Base-by-base conservation (phyloP, 2,113 vertebrate genomes). In the Cottus gobio region DNA sequence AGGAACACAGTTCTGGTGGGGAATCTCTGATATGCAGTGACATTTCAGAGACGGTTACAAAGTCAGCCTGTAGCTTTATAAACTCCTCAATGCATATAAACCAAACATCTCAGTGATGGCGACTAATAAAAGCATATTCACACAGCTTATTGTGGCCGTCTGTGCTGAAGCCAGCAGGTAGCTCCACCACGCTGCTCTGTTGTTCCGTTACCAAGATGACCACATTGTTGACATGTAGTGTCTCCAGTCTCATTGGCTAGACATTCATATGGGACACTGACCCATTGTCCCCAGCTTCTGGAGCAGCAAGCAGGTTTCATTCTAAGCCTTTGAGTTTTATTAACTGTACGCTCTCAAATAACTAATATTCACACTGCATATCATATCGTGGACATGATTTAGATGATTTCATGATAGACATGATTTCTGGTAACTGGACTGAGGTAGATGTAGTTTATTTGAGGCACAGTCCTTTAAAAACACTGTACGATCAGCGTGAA, bases 201-300 rank as follows among this genome's bases (percentile, higher is more conserved):
- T 60, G 69, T 39, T 61, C 82, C 22, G 24, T 24, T 30, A 71
- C 62, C 12, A 54, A 61, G 65, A 72, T 65, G 69, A 66, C 34
- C 7, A 20, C 77, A 71, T 44, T 61, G 52, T 67, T 72, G 16
- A n/a, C 61, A 34, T 48, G 18, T 46, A 12, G 20, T 20, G 36
- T 82, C 71, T 68, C 34, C 26, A 58, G n/a, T 39, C 36, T 46
- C n/a, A 26, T 18, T 61, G 83, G 39, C 80, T 68, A 36, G 58
- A 52, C 42, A 22, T 67, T 65, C 67, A 64, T 48, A 64, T 71
- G 73, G 57, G 46, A 57, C 26, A 16, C 46, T n/a, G 26, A 20
- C 15, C 18, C 36, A 62, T 80, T 77, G 77, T 87, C 75, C 20
- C n/a, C 61, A 37, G 67, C 50, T 37, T 72, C 10, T 65, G 79